Percentiles rank a stretch among this genome's conserved stretches.
Evolutionary conservation across 2,113 vertebrate genomes (phyloP).

Genomic region (Rutilus rutilus): DNA sequence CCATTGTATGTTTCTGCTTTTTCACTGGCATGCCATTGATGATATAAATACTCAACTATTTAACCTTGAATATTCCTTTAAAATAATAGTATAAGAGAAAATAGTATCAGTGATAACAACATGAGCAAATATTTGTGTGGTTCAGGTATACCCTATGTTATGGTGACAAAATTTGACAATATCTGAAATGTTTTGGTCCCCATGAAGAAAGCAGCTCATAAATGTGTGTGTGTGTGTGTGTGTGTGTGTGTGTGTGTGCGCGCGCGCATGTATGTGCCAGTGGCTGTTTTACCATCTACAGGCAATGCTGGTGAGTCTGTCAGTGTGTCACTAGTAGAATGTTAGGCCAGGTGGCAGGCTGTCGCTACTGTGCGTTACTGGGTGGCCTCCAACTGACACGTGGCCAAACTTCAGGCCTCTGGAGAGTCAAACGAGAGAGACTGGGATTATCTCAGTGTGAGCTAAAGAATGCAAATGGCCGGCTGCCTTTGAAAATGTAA

Average conservation of each 20-base stretch:
- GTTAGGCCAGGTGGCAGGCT: constrained; percentile 9
- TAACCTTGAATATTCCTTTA: background rate
- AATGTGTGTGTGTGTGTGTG: constrained; percentile 25
- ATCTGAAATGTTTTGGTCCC: no score
- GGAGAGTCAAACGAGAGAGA: background rate
- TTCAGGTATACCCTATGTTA: no score
- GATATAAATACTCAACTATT: background rate
- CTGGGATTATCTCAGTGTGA: constrained; percentile 36
- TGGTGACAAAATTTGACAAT: no score
- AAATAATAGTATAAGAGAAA: background rate
- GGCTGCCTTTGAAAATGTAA: background rate
- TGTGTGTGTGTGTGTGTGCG: constrained; percentile 1
- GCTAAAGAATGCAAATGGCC: constrained; percentile 12
- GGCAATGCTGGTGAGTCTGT: background rate
- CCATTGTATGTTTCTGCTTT: background rate
- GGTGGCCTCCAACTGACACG: background rate
- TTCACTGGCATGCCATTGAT: background rate
- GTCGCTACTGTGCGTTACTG: background rate
- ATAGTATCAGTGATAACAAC: no score
- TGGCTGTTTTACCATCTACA: constrained; percentile 34
- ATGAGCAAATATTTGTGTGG: background rate
- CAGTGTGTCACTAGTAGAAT: constrained; percentile 13
- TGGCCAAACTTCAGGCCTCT: constrained; percentile 2
- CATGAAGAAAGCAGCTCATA: no score
- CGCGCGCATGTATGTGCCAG: background rate